Percentiles rank a stretch among this genome's conserved stretches.
Conservation (phyloP, 2,797 vertebrate species). For the Pseudocheirus occidentalis region DNA sequence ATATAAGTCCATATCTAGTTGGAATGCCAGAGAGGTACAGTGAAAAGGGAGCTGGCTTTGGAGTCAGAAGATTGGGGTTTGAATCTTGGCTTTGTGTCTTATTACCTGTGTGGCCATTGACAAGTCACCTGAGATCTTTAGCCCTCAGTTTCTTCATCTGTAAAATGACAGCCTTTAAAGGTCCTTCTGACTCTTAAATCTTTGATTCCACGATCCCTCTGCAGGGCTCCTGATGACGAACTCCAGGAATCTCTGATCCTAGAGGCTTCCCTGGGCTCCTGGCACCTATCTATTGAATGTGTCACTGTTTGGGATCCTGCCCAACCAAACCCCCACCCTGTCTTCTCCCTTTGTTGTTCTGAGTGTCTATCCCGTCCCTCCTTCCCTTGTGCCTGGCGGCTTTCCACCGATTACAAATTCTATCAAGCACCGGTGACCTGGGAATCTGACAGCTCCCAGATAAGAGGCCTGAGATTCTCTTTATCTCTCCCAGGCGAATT, state of each 20-base stretch:
- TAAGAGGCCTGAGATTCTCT: conserved; percentile 84
- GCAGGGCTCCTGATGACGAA: background rate
- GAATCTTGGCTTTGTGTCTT: background rate
- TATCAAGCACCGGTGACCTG: conserved; percentile 76
- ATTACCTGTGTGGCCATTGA: background rate
- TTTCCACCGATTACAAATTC: conserved; percentile 77
- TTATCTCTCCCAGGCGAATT: conserved; percentile 84
- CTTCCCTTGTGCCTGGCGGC: conserved; percentile 63
- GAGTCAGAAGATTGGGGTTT: background rate
- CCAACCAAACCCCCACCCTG: background rate
- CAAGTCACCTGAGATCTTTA: background rate
- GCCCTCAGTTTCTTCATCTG: background rate
- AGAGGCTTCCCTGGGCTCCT: background rate
- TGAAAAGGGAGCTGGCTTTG: background rate
- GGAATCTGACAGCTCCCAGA: conserved; percentile 83
- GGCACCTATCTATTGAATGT: background rate
- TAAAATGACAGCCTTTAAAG: background rate
- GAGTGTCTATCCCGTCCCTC: conserved; percentile 42
- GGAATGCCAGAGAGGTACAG: background rate
- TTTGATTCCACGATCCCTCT: background rate
- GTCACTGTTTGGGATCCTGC: background rate
- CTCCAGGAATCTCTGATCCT: background rate
- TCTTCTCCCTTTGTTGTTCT: conserved; percentile 66
- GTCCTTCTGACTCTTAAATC: background rate
- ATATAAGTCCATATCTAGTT: background rate